phyloP scores from a whole-genome alignment of 2,797 vertebrate genomes.

The Podarcis siculus region DNA sequence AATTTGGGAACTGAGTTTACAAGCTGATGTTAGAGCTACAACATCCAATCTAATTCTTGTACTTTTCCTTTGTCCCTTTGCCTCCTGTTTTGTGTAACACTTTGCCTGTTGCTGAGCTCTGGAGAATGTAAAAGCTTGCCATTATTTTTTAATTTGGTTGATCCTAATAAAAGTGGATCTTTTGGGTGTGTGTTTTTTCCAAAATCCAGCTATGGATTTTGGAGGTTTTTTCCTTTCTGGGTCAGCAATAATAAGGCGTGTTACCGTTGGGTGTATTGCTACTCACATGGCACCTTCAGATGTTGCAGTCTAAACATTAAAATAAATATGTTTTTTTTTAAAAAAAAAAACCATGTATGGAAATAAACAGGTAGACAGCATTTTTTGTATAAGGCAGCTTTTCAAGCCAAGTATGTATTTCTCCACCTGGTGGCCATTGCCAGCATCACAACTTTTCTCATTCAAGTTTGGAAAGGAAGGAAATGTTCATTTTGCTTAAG shows the following conservation, averaged over 20 bases:
- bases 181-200: too few species aligned
- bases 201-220: not conserved
- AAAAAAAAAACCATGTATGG: not conserved
- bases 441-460: not conserved
- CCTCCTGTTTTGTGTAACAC: not conserved
- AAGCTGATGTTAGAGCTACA: not conserved
- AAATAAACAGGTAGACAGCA: not conserved
- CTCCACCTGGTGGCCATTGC: conserved; percentile 2
- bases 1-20: not conserved
- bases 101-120: not conserved
- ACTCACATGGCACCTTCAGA: not conserved
- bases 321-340: not conserved
- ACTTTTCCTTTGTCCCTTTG: not conserved
- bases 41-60: not conserved
- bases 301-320: not conserved
- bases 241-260: not conserved
- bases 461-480: not conserved
- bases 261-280: not conserved
- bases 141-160: not conserved
- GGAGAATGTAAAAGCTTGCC: too few species aligned
- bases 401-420: not conserved
- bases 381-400: not conserved
- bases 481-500: not conserved
- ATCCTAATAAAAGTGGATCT: not conserved
- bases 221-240: not conserved